Base-by-base conservation (phyloP, 2,888 invertebrate genomes). In the Adineta ricciae region DNA sequence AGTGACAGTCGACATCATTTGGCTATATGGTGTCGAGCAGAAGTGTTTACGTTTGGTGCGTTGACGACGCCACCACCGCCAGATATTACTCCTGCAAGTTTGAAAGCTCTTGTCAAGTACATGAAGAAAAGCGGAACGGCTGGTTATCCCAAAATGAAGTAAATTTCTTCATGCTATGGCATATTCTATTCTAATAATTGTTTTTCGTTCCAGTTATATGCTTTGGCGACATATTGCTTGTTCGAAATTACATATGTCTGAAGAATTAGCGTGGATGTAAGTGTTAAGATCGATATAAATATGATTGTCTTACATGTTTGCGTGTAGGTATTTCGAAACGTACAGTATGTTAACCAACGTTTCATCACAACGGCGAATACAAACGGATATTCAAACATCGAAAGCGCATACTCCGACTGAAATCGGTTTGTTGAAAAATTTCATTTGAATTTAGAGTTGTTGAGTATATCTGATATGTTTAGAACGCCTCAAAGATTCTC, bases 221-320 rank as follows among this genome's bases (percentile, higher is more conserved):
- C 88, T 90, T 36, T 90, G 90, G 90, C 88, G 89, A 86, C 90
- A 90, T 86, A 90, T 90, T 84, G 90, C 90, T 14, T 90, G 90
- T 87, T 90, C 90, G 87, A 90, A 90, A 85, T 88, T 90, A 11
- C 90, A 90, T 86, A 87, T 90, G 64, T 87, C 89, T 41, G 90
- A 90, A 87, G 90, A 90, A 85, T 86, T 90, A 24, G 90, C 90
- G 27, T 90, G 90, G 90, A 88, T 90, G 90, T 90, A 88, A 89
- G 89, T 89, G 41, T 50, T 36, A 19, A 82, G 38, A 21, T 38
- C 38, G n/a, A 0, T 3, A 50, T 16, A 19, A 50, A 50, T 50
- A 19, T n/a, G n/a, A n/a, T n/a, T n/a, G n/a, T n/a, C n/a, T n/a
- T n/a, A n/a, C n/a, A n/a, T n/a, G n/a, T n/a, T n/a, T n/a, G n/a